A percentile compares a stretch with the other conserved stretches of the same genome.
Evolutionary conservation across 2,797 vertebrate species (phyloP).

Genomic region (Halcyon leucocephala): DNA sequence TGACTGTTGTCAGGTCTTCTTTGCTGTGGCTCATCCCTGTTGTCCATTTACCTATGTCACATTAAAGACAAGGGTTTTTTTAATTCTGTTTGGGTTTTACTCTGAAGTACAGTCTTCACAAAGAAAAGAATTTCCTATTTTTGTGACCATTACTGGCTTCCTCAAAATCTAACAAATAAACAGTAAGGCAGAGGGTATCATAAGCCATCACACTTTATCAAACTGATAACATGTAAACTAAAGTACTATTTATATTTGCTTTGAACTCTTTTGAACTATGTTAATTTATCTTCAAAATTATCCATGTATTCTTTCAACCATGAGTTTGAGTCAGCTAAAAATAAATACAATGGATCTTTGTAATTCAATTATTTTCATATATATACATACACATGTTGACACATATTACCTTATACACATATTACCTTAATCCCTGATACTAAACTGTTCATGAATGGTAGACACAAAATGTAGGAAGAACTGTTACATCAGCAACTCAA

Average conservation of each 20-base stretch:
- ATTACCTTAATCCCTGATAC: background rate
- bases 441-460: background rate
- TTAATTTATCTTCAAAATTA: background rate
- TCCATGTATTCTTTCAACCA: background rate
- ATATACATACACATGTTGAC: fast-evolving
- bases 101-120: background rate
- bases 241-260: conserved; percentile 24
- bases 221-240: conserved; percentile 22
- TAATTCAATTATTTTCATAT: background rate
- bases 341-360: background rate
- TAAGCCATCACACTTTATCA: background rate
- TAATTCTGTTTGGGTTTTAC: background rate
- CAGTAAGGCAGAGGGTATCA: background rate
- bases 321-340: background rate
- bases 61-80: background rate
- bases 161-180: conserved; percentile 3
- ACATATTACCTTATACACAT: no score
- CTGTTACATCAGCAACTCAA: background rate
- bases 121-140: background rate
- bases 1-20: background rate
- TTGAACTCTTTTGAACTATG: conserved; percentile 11
- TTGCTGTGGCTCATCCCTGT: fast-evolving
- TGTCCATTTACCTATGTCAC: background rate
- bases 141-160: background rate
- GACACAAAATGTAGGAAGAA: background rate